Conservation (phyloP, 1,140 invertebrate species). For the Drosophila dunni region DNA sequence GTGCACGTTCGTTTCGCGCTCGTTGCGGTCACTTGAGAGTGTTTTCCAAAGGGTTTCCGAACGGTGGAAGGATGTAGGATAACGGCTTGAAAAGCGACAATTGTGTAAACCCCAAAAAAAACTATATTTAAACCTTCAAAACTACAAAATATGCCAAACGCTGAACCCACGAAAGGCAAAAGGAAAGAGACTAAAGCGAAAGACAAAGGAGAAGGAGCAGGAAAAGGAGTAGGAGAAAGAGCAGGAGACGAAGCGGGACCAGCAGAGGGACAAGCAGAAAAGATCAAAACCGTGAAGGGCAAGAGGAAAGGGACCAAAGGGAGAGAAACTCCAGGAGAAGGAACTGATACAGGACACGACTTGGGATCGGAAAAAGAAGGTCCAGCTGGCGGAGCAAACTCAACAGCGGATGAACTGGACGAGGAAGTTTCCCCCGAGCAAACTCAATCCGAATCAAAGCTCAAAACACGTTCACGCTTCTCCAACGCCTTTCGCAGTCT, state of each 20-base stretch:
- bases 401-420: neutral
- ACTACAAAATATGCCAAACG: slow-evolving; percentile 71
- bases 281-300: too few species aligned
- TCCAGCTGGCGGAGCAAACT: neutral
- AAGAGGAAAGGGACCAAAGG: too few species aligned
- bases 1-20: slow-evolving; percentile 59
- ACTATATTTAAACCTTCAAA: neutral
- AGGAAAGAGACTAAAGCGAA: slow-evolving; percentile 40
- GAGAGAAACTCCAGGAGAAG: too few species aligned
- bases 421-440: slow-evolving; percentile 15
- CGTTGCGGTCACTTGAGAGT: slow-evolving; percentile 54
- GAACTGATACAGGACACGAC: too few species aligned
- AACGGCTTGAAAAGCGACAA: slow-evolving; percentile 21
- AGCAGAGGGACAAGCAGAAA: too few species aligned
- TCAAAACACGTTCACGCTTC: slow-evolving; percentile 78
- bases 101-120: neutral
- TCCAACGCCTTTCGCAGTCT: slow-evolving; percentile 78
- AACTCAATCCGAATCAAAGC: slow-evolving; percentile 32
- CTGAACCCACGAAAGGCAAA: slow-evolving; percentile 47
- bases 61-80: neutral
- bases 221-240: neutral
- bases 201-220: slow-evolving; percentile 21
- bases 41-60: too few species aligned
- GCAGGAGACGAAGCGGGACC: neutral
- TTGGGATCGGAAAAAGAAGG: too few species aligned